phyloP scores from a whole-genome alignment of 2,888 invertebrate genomes.

The Coremacera marginata region DNA sequence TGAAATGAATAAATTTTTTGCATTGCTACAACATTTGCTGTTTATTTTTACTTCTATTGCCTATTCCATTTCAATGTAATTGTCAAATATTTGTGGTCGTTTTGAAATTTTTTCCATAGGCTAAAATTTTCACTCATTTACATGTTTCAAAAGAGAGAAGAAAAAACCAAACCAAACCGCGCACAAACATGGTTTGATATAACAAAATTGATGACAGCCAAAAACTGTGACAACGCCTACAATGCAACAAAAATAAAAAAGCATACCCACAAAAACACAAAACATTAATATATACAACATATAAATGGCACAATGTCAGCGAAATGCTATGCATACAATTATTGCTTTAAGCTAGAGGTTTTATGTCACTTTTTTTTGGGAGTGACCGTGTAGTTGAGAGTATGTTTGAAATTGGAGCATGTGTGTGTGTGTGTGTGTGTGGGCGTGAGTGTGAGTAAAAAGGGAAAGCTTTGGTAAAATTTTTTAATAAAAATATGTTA shows the following conservation, averaged over 20 bases:
- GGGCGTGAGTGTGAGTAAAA: too few relatives aligned
- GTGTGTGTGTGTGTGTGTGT: too few relatives aligned
- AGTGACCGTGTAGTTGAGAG: too few relatives aligned
- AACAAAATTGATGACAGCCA: slow-evolving; percentile 2
- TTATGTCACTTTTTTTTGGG: too few relatives aligned
- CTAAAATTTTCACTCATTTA: slow-evolving; percentile 3
- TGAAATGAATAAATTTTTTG: too few relatives aligned
- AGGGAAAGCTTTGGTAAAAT: too few relatives aligned
- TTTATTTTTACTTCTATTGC: too few relatives aligned
- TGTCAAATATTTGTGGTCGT: slow-evolving; percentile 11
- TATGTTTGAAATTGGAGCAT: too few relatives aligned
- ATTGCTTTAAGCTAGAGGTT: too few relatives aligned
- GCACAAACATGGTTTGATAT: neutral
- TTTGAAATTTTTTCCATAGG: neutral
- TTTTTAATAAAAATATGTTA: too few relatives aligned
- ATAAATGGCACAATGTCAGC: neutral
- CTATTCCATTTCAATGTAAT: neutral
- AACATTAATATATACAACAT: neutral
- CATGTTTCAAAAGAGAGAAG: neutral
- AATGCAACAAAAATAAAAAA: neutral
- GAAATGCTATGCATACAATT: neutral
- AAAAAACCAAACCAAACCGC: neutral
- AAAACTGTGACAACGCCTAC: slow-evolving; percentile 16
- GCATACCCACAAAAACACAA: neutral
- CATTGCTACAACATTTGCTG: too few relatives aligned